Conservation (phyloP, 2,113 vertebrate genomes). For the Hemiscyllium ocellatum region DNA sequence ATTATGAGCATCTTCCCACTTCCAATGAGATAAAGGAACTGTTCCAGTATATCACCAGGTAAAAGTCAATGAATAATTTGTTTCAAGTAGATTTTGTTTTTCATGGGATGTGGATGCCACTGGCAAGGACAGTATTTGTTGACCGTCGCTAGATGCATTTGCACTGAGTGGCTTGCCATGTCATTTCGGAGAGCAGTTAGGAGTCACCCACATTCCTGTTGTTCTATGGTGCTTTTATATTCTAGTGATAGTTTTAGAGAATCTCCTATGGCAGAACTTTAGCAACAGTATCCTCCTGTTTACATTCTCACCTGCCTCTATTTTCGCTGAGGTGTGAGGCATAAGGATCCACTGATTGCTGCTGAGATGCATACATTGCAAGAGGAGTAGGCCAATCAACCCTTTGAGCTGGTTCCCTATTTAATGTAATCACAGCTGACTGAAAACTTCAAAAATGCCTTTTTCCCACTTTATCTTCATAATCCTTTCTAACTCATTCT, state of each 20-base stretch:
- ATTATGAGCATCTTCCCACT: slow-evolving; percentile 82
- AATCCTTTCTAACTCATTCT: background rate
- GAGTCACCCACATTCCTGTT: background rate
- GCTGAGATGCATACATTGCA: background rate
- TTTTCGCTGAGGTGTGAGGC: background rate
- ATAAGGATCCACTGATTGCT: background rate
- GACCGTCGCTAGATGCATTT: no score
- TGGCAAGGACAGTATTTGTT: no score
- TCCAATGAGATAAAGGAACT: slow-evolving; percentile 81
- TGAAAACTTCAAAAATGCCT: no score
- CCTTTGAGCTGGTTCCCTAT: no score
- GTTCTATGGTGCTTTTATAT: background rate
- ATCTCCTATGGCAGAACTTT: background rate
- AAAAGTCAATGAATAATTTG: slow-evolving; percentile 35
- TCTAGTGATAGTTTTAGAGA: background rate
- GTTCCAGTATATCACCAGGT: slow-evolving; percentile 90
- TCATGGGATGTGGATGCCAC: no score
- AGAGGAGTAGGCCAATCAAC: no score
- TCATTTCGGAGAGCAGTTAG: no score
- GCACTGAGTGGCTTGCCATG: no score
- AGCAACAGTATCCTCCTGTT: background rate
- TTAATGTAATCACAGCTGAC: no score
- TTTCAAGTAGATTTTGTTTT: background rate
- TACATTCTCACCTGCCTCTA: background rate
- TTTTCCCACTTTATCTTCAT: no score